A percentile compares a stretch with the other conserved stretches of the same genome.
Evolutionary conservation across 1,140 invertebrate species (phyloP).

Genomic region (Brachionus asplanchnoidis): DNA sequence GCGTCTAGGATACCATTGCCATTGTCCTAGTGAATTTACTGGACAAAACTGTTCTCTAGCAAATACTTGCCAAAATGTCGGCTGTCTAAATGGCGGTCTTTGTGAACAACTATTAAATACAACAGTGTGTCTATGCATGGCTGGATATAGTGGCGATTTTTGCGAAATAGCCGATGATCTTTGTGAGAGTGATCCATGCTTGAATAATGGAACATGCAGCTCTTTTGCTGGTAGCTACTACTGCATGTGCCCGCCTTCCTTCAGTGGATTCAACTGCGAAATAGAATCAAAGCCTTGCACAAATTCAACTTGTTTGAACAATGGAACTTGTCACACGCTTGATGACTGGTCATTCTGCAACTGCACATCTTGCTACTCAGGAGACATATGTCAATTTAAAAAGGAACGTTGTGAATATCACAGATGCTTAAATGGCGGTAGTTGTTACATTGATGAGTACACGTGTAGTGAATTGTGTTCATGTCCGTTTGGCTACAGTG

Average conservation of each 20-base stretch:
- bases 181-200: slow-evolving; percentile 43
- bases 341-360: not conserved
- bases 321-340: slow-evolving; percentile 67
- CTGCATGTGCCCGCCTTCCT: slow-evolving; percentile 41
- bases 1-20: slow-evolving; percentile 57
- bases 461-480: slow-evolving; percentile 58
- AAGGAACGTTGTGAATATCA: not conserved
- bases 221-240: slow-evolving; percentile 36
- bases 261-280: slow-evolving; percentile 60
- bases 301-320: slow-evolving; percentile 77
- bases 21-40: not conserved
- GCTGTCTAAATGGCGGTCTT: slow-evolving; percentile 73
- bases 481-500: slow-evolving; percentile 62
- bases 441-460: slow-evolving; percentile 32
- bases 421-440: not conserved
- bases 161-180: not conserved
- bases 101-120: slow-evolving; percentile 59
- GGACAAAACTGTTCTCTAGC: slow-evolving; percentile 61
- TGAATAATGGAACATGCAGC: slow-evolving; percentile 46
- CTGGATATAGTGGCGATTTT: slow-evolving; percentile 44
- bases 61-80: slow-evolving; percentile 63
- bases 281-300: slow-evolving; percentile 76
- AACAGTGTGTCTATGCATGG: not conserved
- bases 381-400: not conserved
- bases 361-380: not conserved